These are phyloP conservation scores for Gymnocephalus cernua DNA, from an alignment of 2,113 vertebrate species.

Conservation along the genomic window DNA sequence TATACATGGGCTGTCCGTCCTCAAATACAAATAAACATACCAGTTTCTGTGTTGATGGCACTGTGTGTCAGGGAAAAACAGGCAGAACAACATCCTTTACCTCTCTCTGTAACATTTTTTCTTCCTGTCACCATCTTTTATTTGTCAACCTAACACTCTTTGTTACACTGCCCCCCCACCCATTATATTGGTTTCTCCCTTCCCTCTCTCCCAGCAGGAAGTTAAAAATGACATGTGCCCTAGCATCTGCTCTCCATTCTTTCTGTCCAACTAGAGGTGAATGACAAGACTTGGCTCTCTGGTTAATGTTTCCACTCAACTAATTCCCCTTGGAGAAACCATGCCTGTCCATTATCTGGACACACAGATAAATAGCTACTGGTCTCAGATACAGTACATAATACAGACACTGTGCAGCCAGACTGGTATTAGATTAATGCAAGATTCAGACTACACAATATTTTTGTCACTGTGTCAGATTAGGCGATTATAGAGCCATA, in stretches of 20 bases:
- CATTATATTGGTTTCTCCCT: constrained; percentile 37
- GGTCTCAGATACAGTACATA: not conserved
- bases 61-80: constrained; percentile 28
- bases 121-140: constrained; percentile 34
- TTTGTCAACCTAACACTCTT: constrained; percentile 49
- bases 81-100: constrained; percentile 10
- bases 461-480: not conserved
- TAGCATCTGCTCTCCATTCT: constrained; percentile 74
- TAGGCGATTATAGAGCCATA: not conserved
- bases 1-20: not conserved
- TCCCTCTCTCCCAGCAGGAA: constrained; percentile 70
- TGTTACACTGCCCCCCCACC: constrained; percentile 2
- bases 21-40: too few relatives aligned
- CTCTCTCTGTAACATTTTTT: constrained; percentile 22
- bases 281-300: constrained; percentile 64
- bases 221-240: constrained; percentile 76
- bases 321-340: constrained; percentile 52
- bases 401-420: not conserved
- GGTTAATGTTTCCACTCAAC: constrained; percentile 54
- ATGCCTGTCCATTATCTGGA: constrained; percentile 34
- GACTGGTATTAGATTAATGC: not conserved
- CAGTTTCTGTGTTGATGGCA: constrained; percentile 22
- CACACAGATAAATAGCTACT: not conserved
- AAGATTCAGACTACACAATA: not conserved
- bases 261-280: constrained; percentile 66